phyloP scores from a whole-genome alignment of 2,797 vertebrate species.

The Darevskia nairensis region DNA sequence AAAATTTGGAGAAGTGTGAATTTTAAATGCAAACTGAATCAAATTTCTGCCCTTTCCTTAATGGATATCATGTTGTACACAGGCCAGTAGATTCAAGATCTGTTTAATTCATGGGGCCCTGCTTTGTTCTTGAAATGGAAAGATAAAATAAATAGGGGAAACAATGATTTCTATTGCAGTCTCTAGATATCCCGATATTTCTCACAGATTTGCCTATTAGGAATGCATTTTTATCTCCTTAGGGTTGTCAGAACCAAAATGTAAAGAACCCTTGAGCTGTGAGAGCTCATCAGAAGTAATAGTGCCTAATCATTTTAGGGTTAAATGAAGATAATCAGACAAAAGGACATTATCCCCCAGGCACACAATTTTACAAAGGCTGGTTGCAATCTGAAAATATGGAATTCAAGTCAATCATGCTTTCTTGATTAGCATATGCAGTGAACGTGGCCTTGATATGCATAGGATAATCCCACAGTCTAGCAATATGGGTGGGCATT shows the following conservation, averaged over 20 bases:
- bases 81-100: background rate
- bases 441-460: slow-evolving; percentile 1
- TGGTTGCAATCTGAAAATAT: slow-evolving; percentile 31
- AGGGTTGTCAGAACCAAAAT: slow-evolving; percentile 35
- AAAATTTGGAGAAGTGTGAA: too few species aligned
- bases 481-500: background rate
- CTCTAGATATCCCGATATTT: slow-evolving; percentile 4
- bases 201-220: background rate
- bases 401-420: background rate
- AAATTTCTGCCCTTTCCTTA: too few species aligned
- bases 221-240: slow-evolving; percentile 22
- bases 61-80: background rate
- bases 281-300: slow-evolving; percentile 24
- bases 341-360: slow-evolving; percentile 21
- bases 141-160: background rate
- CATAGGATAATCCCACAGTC: background rate
- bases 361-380: background rate
- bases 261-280: slow-evolving; percentile 35
- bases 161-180: background rate
- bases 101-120: background rate
- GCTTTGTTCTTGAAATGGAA: background rate
- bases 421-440: background rate
- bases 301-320: slow-evolving; percentile 40
- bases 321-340: slow-evolving; percentile 34
- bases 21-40: too few species aligned